Evolutionary conservation across 2,888 invertebrate genomes (phyloP).

Genomic region (Amphimallon solstitiale): DNA sequence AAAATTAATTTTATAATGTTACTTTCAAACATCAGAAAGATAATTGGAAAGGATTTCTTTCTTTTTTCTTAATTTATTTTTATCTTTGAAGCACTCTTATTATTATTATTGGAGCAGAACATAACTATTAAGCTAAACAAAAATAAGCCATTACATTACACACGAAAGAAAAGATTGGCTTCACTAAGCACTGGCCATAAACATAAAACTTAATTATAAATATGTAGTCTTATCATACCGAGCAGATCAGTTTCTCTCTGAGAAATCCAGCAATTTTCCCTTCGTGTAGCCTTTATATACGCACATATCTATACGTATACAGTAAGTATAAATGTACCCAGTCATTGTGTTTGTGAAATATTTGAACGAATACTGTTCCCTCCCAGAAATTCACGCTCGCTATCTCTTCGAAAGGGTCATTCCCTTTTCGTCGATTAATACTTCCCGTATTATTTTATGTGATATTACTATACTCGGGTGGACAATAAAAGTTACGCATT

Average conservation of each 20-base stretch:
- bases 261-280: neutral
- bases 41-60: too few species aligned
- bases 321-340: constrained; percentile 7
- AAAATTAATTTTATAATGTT: too few species aligned
- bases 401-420: constrained; percentile 34
- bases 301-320: constrained; percentile 5
- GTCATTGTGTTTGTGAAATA: constrained; percentile 12
- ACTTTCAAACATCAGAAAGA: too few species aligned
- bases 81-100: too few species aligned
- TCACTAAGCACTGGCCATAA: neutral
- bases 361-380: neutral
- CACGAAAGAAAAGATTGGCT: constrained; percentile 1
- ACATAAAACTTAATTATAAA: constrained; percentile 31
- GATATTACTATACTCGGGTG: constrained; percentile 34
- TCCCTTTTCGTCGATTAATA: constrained; percentile 37
- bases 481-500: constrained; percentile 39
- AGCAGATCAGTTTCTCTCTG: constrained; percentile 2
- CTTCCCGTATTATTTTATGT: constrained; percentile 36
- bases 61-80: too few species aligned
- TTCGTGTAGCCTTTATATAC: neutral
- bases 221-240: constrained; percentile 15
- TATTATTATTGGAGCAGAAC: neutral
- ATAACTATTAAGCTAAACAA: constrained; percentile 15
- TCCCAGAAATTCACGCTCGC: neutral
- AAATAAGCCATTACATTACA: neutral